Evolutionary conservation across 2,888 invertebrate species (phyloP).

Genomic region (Melanargia galathea): DNA sequence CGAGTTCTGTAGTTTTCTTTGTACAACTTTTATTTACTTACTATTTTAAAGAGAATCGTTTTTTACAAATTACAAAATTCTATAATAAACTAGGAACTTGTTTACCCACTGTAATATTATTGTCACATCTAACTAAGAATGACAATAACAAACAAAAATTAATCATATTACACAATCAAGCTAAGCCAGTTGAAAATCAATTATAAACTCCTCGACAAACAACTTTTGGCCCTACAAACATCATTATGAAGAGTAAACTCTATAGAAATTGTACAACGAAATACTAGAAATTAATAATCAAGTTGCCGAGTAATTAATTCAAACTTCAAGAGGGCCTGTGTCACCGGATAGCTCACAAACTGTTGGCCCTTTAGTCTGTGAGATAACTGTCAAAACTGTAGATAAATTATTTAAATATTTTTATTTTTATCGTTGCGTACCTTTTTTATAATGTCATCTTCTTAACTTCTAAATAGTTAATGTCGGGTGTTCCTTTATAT

Average conservation of each 20-base stretch:
- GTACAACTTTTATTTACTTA: too few species aligned
- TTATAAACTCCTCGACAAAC: constrained; percentile 24
- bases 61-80: too few species aligned
- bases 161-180: constrained; percentile 16
- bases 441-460: too few species aligned
- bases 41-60: too few species aligned
- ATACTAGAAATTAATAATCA: constrained; percentile 56
- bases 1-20: too few species aligned
- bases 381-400: constrained; percentile 4
- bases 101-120: too few species aligned
- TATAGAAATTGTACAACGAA: constrained; percentile 21
- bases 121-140: neutral
- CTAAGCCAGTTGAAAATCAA: constrained; percentile 21
- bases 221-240: constrained; percentile 21
- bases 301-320: constrained; percentile 57
- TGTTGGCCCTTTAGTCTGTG: constrained; percentile 12
- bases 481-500: too few species aligned
- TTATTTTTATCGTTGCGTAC: too few species aligned
- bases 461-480: too few species aligned
- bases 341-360: constrained; percentile 44
- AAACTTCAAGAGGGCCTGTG: constrained; percentile 49
- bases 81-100: neutral
- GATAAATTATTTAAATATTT: too few species aligned
- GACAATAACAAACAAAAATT: constrained; percentile 21
- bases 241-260: constrained; percentile 21